phyloP scores from a whole-genome alignment of 2,888 invertebrate species.

The Hypena proboscidalis region DNA sequence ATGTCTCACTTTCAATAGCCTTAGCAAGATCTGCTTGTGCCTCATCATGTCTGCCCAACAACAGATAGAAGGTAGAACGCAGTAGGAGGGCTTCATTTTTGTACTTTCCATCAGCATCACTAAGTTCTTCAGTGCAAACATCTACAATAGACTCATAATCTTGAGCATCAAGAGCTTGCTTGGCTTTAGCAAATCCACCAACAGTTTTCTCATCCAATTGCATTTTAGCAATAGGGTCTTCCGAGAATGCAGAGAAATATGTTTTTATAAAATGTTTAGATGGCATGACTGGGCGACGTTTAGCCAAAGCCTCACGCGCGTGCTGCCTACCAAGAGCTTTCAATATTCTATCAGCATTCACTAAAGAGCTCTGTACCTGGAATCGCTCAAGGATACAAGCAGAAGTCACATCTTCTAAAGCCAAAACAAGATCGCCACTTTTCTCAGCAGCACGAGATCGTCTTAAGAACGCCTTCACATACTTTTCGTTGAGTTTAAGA shows the following conservation, averaged over 20 bases:
- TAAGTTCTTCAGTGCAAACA: slow-evolving; percentile 92
- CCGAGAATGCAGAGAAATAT: slow-evolving; percentile 94
- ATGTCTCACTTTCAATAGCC: slow-evolving; percentile 88
- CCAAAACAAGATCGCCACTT: slow-evolving; percentile 90
- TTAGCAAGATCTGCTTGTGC: slow-evolving; percentile 89
- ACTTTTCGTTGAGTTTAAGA: slow-evolving; percentile 92
- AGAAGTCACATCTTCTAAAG: slow-evolving; percentile 96
- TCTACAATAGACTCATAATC: slow-evolving; percentile 92
- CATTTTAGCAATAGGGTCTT: slow-evolving; percentile 91
- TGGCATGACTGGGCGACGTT: slow-evolving; percentile 90
- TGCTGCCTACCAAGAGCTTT: slow-evolving; percentile 92
- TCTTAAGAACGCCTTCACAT: slow-evolving; percentile 94
- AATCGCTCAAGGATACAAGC: slow-evolving; percentile 96
- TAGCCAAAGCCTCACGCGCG: slow-evolving; percentile 90
- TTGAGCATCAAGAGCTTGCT: slow-evolving; percentile 88
- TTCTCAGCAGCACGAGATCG: slow-evolving; percentile 94
- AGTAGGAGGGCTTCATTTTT: slow-evolving; percentile 91
- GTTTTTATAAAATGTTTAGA: slow-evolving; percentile 94
- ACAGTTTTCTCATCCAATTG: slow-evolving; percentile 69
- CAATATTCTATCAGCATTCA: slow-evolving; percentile 94
- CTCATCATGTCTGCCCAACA: slow-evolving; percentile 90
- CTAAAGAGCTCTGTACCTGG: slow-evolving; percentile 91
- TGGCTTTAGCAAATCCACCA: slow-evolving; percentile 90
- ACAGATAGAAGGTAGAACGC: slow-evolving; percentile 92
- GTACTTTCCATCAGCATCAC: slow-evolving; percentile 85